These are phyloP conservation scores for Tenthredo amoena DNA, from an alignment of 2,888 invertebrate species.

Conservation along the genomic window DNA sequence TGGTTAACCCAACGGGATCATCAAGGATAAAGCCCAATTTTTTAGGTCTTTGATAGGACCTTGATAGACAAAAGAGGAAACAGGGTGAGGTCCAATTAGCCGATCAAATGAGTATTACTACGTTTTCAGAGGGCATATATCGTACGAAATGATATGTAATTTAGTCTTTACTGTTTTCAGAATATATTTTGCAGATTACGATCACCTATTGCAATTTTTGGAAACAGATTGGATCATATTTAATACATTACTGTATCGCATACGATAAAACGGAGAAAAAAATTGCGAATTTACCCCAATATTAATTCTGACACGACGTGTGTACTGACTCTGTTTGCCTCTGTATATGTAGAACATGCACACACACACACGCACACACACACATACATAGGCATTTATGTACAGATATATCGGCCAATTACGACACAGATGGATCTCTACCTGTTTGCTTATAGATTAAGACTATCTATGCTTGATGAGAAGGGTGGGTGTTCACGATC, in stretches of 20 bases:
- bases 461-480: constrained; percentile 29
- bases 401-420: neutral
- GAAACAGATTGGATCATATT: neutral
- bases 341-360: neutral
- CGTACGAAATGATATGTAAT: neutral
- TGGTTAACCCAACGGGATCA: neutral
- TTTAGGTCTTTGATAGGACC: neutral
- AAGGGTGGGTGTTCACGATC: constrained; percentile 23
- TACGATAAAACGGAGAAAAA: neutral
- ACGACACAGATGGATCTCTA: constrained; percentile 5
- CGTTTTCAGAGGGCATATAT: neutral
- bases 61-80: neutral
- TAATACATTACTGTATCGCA: neutral
- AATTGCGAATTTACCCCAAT: neutral
- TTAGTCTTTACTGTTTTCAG: neutral
- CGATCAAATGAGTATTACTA: neutral
- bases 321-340: neutral
- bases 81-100: neutral
- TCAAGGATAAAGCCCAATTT: neutral
- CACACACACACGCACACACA: neutral
- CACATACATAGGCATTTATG: neutral
- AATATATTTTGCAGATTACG: neutral
- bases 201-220: neutral
- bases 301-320: neutral
- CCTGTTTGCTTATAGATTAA: constrained; percentile 39